phyloP scores from a whole-genome alignment of 2,113 vertebrate genomes.

The Neopipo cinnamomea region DNA sequence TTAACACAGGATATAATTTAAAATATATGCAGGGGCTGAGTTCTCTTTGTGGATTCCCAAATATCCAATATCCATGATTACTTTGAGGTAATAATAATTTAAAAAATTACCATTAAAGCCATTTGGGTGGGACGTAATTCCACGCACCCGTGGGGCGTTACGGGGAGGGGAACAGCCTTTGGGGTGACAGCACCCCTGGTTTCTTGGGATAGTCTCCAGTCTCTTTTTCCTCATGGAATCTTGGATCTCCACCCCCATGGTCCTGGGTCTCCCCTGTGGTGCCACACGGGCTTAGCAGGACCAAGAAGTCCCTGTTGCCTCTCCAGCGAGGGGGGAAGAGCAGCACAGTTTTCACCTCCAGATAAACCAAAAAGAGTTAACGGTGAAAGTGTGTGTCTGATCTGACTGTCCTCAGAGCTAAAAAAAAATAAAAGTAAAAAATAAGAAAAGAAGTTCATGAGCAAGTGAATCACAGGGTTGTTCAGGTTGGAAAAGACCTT shows the following conservation, averaged over 20 bases:
- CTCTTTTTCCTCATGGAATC: not conserved
- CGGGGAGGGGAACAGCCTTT: not conserved
- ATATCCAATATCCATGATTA: not conserved
- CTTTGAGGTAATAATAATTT: not conserved
- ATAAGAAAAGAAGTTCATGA: not conserved
- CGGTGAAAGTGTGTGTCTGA: not conserved
- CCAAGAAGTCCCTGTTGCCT: not conserved
- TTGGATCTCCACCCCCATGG: not conserved
- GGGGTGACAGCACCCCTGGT: not conserved
- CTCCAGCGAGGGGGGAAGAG: not conserved
- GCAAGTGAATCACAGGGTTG: not conserved
- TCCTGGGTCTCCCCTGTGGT: accelerated
- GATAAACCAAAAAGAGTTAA: not conserved
- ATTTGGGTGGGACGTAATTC: not conserved
- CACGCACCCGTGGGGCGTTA: accelerated
- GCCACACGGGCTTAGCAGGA: not conserved
- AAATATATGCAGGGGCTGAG: not conserved
- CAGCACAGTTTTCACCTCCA: not conserved
- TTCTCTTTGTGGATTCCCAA: not conserved
- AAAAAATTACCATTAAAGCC: not conserved
- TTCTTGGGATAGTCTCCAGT: not conserved
- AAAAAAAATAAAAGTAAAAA: not conserved
- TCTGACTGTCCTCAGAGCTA: not conserved
- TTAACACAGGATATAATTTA: not conserved
- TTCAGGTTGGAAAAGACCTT: not conserved